Percentiles rank a stretch among this genome's conserved stretches.
Conservation (phyloP, 2,888 invertebrate genomes). For the Eupeodes luniger region DNA sequence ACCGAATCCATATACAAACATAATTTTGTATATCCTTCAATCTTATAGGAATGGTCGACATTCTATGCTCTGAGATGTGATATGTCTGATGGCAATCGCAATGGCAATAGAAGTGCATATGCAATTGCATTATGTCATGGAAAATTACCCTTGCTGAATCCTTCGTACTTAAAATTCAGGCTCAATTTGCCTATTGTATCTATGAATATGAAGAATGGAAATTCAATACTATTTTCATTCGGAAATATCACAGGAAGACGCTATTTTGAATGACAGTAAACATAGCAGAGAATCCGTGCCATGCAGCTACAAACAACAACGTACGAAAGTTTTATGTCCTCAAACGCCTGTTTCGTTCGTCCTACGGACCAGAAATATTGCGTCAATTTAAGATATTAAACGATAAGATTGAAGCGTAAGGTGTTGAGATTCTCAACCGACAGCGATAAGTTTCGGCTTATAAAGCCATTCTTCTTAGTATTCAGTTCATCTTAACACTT, state of each 20-base stretch:
- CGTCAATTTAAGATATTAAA: neutral
- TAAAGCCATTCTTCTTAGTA: no score
- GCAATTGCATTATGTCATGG: slow-evolving; percentile 16
- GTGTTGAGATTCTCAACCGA: neutral
- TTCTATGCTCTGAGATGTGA: no score
- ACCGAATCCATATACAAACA: slow-evolving; percentile 52
- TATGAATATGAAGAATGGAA: neutral
- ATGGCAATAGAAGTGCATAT: neutral
- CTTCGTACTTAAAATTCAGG: neutral
- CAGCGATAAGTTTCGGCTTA: no score
- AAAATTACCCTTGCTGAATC: neutral
- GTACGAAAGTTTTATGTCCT: neutral
- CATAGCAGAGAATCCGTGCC: no score
- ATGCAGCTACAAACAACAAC: neutral
- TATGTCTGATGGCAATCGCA: no score
- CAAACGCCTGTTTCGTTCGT: neutral
- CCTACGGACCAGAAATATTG: neutral
- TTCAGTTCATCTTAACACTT: no score
- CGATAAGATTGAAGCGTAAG: no score
- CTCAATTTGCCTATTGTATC: slow-evolving; percentile 7
- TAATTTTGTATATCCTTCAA: neutral
- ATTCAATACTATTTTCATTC: neutral
- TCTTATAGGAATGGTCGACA: no score
- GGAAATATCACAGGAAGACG: neutral
- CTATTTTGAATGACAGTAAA: neutral